These are phyloP conservation scores for Dolichopus griseipennis DNA, from an alignment of 2,888 invertebrate species.

Conservation along the genomic window DNA sequence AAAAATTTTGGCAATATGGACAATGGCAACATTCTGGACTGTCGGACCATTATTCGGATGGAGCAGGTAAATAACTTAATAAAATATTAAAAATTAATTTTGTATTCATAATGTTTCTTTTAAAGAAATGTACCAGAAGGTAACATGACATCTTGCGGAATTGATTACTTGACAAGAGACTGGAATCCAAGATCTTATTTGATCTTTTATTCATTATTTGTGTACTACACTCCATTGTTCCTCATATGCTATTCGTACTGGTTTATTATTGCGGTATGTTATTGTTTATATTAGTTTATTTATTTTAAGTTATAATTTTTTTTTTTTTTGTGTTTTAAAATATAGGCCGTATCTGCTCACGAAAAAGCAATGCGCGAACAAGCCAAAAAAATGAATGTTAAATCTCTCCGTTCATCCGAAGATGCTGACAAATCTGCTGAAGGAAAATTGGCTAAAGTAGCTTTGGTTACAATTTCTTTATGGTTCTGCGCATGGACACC, in stretches of 20 bases:
- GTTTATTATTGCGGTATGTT: slow-evolving; percentile 69
- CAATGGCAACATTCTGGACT: slow-evolving; percentile 68
- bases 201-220: slow-evolving; percentile 66
- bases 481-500: slow-evolving; percentile 94
- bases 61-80: slow-evolving; percentile 60
- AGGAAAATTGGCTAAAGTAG: slow-evolving; percentile 81
- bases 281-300: not conserved
- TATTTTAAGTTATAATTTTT: not conserved
- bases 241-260: slow-evolving; percentile 80
- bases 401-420: slow-evolving; percentile 72
- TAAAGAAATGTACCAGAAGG: slow-evolving; percentile 86
- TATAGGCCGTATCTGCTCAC: slow-evolving; percentile 69
- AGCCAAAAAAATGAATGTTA: slow-evolving; percentile 90
- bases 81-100: not conserved
- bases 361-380: slow-evolving; percentile 82
- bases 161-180: slow-evolving; percentile 71
- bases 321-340: too few relatives aligned
- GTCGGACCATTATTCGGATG: slow-evolving; percentile 79
- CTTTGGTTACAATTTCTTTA: slow-evolving; percentile 77
- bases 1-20: slow-evolving; percentile 71
- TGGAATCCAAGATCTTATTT: slow-evolving; percentile 73
- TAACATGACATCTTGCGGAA: slow-evolving; percentile 88
- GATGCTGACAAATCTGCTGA: slow-evolving; percentile 71
- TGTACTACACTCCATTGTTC: slow-evolving; percentile 66
- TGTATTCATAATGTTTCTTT: not conserved